phyloP scores from a whole-genome alignment of 2,797 vertebrate species.

The Harpagifer antarcticus region DNA sequence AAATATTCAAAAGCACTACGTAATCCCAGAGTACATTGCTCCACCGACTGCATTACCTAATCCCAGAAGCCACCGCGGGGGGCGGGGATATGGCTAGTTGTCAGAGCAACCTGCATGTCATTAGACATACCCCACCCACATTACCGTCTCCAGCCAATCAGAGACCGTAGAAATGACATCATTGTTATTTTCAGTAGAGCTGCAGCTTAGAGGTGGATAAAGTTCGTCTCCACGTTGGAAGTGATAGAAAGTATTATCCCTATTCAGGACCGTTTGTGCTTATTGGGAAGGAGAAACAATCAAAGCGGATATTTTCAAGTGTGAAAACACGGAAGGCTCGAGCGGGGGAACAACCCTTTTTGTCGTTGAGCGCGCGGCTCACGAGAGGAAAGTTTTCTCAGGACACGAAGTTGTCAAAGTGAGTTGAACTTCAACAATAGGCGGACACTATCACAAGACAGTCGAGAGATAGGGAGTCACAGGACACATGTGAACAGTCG shows the following conservation, averaged over 20 bases:
- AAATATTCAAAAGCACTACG: constrained; percentile 95
- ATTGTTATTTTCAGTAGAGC: constrained; percentile 98
- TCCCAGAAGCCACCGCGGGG: constrained; percentile 92
- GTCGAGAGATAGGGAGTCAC: constrained; percentile 27
- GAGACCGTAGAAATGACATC: constrained; percentile 91
- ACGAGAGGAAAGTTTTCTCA: constrained; percentile 75
- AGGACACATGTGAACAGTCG: constrained; percentile 53
- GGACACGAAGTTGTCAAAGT: constrained; percentile 81
- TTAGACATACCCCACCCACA: constrained; percentile 80
- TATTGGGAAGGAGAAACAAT: constrained; percentile 23
- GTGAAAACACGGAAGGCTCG: constrained; percentile 23
- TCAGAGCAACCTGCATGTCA: constrained; percentile 88
- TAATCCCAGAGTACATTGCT: constrained; percentile 96
- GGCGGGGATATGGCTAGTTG: constrained; percentile 88
- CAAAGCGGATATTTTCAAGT: constrained; percentile 24
- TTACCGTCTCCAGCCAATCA: constrained; percentile 86
- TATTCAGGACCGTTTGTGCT: constrained; percentile 46
- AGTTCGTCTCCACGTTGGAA: constrained; percentile 94
- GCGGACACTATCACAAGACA: constrained; percentile 55
- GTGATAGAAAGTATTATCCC: constrained; percentile 88
- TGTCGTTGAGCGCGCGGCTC: constrained; percentile 33
- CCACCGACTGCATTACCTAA: constrained; percentile 94
- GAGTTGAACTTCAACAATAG: constrained; percentile 80
- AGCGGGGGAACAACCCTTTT: constrained; percentile 22
- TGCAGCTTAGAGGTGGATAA: constrained; percentile 92